Conservation (phyloP, 1,140 invertebrate species). For the Lysiphlebus fabarum region DNA sequence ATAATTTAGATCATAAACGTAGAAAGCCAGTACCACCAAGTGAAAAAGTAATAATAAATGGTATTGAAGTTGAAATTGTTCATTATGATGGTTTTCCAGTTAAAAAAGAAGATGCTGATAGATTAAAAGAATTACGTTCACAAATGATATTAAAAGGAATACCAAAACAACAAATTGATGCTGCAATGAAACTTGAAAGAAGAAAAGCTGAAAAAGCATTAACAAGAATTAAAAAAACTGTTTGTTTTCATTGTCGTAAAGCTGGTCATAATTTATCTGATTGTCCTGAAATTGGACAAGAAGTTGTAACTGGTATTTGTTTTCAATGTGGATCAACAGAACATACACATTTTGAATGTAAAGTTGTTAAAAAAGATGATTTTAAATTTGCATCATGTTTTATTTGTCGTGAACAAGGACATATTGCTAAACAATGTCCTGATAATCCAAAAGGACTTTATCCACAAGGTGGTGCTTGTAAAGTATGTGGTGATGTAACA, state of each 20-base stretch:
- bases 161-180: constrained; percentile 64
- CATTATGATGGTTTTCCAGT: constrained; percentile 70
- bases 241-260: constrained; percentile 79
- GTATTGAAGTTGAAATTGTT: constrained; percentile 61
- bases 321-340: constrained; percentile 84
- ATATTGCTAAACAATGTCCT: constrained; percentile 81
- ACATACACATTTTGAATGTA: constrained; percentile 75
- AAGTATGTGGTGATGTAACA: constrained; percentile 79
- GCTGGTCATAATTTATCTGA: constrained; percentile 75
- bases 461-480: constrained; percentile 81
- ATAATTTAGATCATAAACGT: constrained; percentile 47
- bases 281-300: constrained; percentile 66
- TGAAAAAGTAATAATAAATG: constrained; percentile 61
- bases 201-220: constrained; percentile 70
- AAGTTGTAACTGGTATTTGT: constrained; percentile 64
- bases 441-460: constrained; percentile 82
- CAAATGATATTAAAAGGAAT: constrained; percentile 67
- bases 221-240: constrained; percentile 63
- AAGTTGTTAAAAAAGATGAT: constrained; percentile 64
- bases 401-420: constrained; percentile 78
- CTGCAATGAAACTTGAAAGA: constrained; percentile 67
- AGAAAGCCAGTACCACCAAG: constrained; percentile 54
- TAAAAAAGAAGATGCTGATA: constrained; percentile 67
- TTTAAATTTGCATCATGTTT: constrained; percentile 81
- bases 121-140: constrained; percentile 60